phyloP scores from a whole-genome alignment of 2,797 vertebrate species.

The Tenualosa ilisha region DNA sequence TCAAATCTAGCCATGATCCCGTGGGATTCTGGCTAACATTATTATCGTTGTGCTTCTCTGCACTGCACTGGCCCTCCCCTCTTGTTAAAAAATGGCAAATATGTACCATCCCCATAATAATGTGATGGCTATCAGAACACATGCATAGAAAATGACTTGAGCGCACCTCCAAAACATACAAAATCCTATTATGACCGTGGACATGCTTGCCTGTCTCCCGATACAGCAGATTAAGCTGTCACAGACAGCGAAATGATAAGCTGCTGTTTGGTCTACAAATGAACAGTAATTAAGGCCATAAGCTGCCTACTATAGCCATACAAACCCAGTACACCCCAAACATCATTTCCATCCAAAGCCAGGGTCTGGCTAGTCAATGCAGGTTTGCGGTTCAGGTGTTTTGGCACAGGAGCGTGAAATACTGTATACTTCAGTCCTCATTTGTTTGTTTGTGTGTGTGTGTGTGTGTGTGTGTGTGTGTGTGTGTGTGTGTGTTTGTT shows the following conservation, averaged over 20 bases:
- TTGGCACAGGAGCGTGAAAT: background rate
- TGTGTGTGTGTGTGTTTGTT: background rate
- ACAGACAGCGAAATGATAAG: slow-evolving; percentile 79
- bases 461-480: background rate
- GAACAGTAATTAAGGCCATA: slow-evolving; percentile 79
- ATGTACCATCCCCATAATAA: slow-evolving; percentile 60
- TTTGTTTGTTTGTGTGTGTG: background rate
- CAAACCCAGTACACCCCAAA: slow-evolving; percentile 71
- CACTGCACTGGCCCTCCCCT: slow-evolving; percentile 66
- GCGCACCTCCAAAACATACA: slow-evolving; percentile 77
- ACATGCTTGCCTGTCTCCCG: slow-evolving; percentile 64
- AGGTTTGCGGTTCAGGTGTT: background rate
- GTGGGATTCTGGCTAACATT: slow-evolving; percentile 71
- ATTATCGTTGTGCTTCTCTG: slow-evolving; percentile 75
- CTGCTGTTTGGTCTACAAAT: slow-evolving; percentile 83
- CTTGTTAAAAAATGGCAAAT: slow-evolving; percentile 73
- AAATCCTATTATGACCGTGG: slow-evolving; percentile 79
- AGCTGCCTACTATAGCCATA: slow-evolving; percentile 74
- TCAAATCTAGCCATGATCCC: slow-evolving; percentile 64
- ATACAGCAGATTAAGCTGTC: slow-evolving; percentile 82
- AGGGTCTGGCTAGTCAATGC: background rate
- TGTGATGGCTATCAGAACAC: slow-evolving; percentile 62
- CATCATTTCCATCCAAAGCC: background rate
- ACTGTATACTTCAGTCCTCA: background rate
- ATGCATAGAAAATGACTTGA: slow-evolving; percentile 78